Evolutionary conservation across 2,797 vertebrate genomes (phyloP), one percentile per base, ranked within the genome.

Genomic region (Bradypodion pumilum): DNA sequence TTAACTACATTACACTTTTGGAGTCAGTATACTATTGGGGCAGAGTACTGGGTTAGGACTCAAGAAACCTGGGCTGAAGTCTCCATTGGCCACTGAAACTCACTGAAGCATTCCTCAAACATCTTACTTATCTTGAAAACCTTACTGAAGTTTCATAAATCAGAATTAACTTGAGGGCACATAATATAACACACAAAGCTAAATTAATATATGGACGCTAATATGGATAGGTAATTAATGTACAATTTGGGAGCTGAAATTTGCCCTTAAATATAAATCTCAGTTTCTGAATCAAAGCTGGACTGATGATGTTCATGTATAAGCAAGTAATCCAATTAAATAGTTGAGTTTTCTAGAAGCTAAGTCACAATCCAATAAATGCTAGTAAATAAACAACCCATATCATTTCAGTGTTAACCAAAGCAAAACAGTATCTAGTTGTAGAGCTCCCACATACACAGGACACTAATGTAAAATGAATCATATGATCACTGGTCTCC

Each of bases 321-420:
- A 80, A 60, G 44, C 60, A 65, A 75, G 44, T 35, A 65, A 74
- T 52, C 59, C 60, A 82, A 65, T 44, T 46, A 44, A 46, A 44
- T 32, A 65, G 15, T 40, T 65, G 19, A n/a, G 29, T 68, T 52
- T 82, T 12, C 44, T n/a, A 40, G 32, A 65, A 63, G 25, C 44
- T 40, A 32, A 60, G 16, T 32, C 25, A n/a, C 23, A 44, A 82
- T 49, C 35, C 44, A 23, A 63, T 35, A 49, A 52, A 74, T 52
- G 40, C 46, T 21, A n/a, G 42, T 35, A 63, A 74, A 82, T 49
- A 82, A 49, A 23, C 32, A 74, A 35, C 60, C 44, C 7, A 46
- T 63, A 62, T 63, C 62, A 78, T 78, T 62, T 46, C 60, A 82
- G 32, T n/a, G 16, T 75, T 40, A 75, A 82, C 25, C 32, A 74